Base-by-base conservation (phyloP, 2,113 vertebrate species). In the Progne subis region DNA sequence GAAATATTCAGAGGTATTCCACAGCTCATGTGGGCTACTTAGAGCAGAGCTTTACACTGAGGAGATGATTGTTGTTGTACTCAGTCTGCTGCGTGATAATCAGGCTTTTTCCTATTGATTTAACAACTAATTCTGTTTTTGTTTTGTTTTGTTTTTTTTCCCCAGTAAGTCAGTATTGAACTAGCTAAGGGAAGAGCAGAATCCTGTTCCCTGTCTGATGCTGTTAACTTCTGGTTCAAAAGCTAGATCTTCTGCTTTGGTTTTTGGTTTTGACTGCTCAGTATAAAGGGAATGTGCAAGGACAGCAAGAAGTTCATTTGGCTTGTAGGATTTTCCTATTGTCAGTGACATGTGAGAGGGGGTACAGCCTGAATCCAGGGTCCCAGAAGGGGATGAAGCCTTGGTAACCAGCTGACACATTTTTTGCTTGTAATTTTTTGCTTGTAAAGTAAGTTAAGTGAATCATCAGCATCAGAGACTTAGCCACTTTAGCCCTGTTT, bases 21-120 rank as follows among this genome's bases (percentile, higher is more conserved):
- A 0, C 3, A 59, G 74, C n/a, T 87, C 5, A 0, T 5, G 8
- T 9, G 5, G 43, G 71, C 34, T 26, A 9, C 7, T 68, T 79
- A 34, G 49, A 75, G 44, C 65, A 17, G 9, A 32, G 69, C 47
- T 72, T 52, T 76, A 3, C 50, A 46, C 10, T 49, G 46, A 79
- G 76, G 46, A 76, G 46, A 37, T 55, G 41, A 60, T 23, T 53
- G 8, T 61, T 31, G 32, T 18, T 78, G 34, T 60, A 47, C 18
- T 65, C 37, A 14, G 21, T 57, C 67, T 23, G 50, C 16, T 67
- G 79, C 63, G 43, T 14, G 17, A 53, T 65, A 55, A 76, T 72
- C 69, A 85, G 29, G 29, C 11, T 72, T 86, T 76, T 79, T 68
- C 47, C 19, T 79, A 16, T 50, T 72, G 41, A 63, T 69, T 82